Evolutionary conservation across 2,113 vertebrate genomes (phyloP).

Genomic region (Madoqua kirkii): DNA sequence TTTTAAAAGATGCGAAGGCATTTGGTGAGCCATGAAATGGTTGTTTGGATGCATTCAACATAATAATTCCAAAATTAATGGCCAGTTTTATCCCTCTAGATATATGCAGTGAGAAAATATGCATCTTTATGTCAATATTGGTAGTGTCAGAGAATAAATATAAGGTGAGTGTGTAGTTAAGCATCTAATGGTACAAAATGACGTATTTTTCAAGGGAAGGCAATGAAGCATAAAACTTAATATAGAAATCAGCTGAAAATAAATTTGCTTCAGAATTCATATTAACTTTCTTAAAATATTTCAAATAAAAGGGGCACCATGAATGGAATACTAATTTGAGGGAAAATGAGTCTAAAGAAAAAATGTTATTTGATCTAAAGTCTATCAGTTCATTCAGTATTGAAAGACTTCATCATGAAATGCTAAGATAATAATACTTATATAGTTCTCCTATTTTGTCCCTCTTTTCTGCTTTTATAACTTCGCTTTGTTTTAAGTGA

Average conservation of each 20-base stretch:
- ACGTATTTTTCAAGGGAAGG: background rate
- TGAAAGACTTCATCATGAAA: background rate
- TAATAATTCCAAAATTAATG: slow-evolving; percentile 72
- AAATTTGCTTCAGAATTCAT: background rate
- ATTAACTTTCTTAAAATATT: slow-evolving; percentile 1
- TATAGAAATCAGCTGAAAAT: background rate
- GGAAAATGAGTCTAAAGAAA: background rate
- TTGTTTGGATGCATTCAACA: slow-evolving; percentile 78
- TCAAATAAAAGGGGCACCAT: background rate
- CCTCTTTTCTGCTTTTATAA: background rate
- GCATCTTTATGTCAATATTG: background rate
- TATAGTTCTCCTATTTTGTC: background rate
- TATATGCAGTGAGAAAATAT: background rate
- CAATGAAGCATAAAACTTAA: slow-evolving; percentile 17
- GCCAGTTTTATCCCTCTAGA: background rate
- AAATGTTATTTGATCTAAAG: background rate
- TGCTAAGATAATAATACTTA: background rate
- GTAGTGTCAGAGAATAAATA: background rate
- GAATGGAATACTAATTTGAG: background rate
- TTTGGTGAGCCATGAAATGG: slow-evolving; percentile 83
- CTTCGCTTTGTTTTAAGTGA: background rate
- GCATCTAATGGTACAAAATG: background rate
- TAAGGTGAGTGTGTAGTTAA: background rate
- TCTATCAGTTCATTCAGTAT: background rate
- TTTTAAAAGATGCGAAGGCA: slow-evolving; percentile 77